Evolutionary conservation across 2,113 vertebrate species (phyloP).

Genomic region (Pagrus major): DNA sequence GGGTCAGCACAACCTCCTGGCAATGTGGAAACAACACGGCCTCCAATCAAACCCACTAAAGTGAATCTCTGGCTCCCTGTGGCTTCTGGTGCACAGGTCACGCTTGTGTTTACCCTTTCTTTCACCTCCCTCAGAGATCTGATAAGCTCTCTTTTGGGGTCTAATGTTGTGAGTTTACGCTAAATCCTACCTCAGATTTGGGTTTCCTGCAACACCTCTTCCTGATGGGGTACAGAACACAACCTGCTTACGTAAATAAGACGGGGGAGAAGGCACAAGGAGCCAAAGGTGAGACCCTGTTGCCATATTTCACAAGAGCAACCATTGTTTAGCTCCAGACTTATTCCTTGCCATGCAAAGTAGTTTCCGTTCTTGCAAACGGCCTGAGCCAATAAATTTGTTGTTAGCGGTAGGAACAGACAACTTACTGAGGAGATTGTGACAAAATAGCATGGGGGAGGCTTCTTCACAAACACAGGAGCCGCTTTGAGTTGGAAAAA

Average conservation of each 20-base stretch:
- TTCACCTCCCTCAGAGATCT: conserved; percentile 56
- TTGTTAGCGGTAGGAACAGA: conserved; percentile 62
- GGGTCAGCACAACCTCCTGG: conserved; percentile 45
- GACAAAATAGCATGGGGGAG: conserved; percentile 52
- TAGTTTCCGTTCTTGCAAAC: conserved; percentile 77
- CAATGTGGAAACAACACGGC: conserved; percentile 35
- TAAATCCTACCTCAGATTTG: conserved; percentile 63
- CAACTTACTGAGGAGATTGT: conserved; percentile 46
- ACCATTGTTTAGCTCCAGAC: conserved; percentile 78
- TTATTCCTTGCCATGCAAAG: conserved; percentile 78
- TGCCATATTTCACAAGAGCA: conserved; percentile 80
- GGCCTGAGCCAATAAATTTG: conserved; percentile 74
- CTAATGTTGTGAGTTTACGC: conserved; percentile 62
- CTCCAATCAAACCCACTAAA: conserved; percentile 19
- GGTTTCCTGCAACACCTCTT: conserved; percentile 83
- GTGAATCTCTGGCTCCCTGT: conserved; percentile 34
- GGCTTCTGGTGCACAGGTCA: conserved; percentile 62
- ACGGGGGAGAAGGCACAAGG: conserved; percentile 70
- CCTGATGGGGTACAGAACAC: conserved; percentile 77
- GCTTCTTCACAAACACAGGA: conserved; percentile 20
- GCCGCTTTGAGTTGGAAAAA: conserved; percentile 9
- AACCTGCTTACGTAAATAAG: conserved; percentile 83
- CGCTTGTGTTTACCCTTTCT: conserved; percentile 47
- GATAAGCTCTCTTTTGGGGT: conserved; percentile 68
- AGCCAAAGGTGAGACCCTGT: conserved; percentile 81